Evolutionary conservation across 1,140 invertebrate species (phyloP).

Genomic region (Gryllus bimaculatus): DNA sequence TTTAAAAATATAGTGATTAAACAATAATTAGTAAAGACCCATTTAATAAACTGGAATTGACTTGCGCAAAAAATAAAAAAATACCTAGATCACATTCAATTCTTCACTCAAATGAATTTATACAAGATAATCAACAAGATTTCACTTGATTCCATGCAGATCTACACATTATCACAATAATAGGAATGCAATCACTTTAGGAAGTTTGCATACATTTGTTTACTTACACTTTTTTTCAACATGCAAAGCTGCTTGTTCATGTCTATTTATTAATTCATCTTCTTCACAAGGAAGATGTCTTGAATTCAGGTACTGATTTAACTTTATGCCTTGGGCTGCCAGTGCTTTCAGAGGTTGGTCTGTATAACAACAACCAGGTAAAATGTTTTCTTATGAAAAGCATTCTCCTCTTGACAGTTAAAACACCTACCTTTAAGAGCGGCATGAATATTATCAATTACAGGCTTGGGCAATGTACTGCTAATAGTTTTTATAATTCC

Average conservation of each 20-base stretch:
- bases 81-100: too few relatives aligned
- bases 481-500: slow-evolving; percentile 44
- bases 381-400: too few relatives aligned
- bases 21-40: too few relatives aligned
- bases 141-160: too few relatives aligned
- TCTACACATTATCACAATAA: background rate
- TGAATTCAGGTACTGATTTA: slow-evolving; percentile 48
- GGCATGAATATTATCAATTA: too few relatives aligned
- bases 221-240: slow-evolving; percentile 29
- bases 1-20: too few relatives aligned
- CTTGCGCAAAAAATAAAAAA: too few relatives aligned
- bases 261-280: slow-evolving; percentile 38
- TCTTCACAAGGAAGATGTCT: slow-evolving; percentile 52
- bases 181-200: background rate
- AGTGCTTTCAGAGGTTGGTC: slow-evolving; percentile 44
- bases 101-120: too few relatives aligned
- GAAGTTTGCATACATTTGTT: slow-evolving; percentile 17
- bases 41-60: too few relatives aligned
- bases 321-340: slow-evolving; percentile 38
- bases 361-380: slow-evolving; percentile 19
- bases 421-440: too few relatives aligned
- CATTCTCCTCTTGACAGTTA: too few relatives aligned
- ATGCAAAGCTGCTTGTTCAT: slow-evolving; percentile 32
- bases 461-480: slow-evolving; percentile 40
- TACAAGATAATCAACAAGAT: too few relatives aligned